Conservation (phyloP, 2,888 invertebrate species). For the Hemaris fuciformis region DNA sequence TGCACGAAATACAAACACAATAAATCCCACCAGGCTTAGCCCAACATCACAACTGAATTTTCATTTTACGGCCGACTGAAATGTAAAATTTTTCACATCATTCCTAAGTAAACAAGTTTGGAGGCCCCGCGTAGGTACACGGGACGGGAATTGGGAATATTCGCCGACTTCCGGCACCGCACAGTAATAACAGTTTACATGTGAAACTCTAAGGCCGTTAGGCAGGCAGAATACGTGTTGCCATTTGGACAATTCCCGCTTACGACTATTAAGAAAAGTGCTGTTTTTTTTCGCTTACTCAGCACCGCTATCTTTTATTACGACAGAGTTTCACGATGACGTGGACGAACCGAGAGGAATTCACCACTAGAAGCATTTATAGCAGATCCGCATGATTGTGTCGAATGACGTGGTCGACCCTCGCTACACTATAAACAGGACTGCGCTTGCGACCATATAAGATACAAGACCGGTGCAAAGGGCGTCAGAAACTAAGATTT, state of each 20-base stretch:
- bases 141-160: background rate
- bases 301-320: background rate
- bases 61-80: background rate
- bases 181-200: conserved; percentile 3
- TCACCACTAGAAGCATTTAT: no score
- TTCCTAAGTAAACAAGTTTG: background rate
- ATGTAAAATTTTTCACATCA: background rate
- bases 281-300: background rate
- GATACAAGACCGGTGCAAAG: no score
- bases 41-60: background rate
- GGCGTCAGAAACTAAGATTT: no score
- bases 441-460: no score
- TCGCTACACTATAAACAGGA: no score
- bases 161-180: background rate
- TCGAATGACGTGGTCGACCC: no score
- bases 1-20: background rate
- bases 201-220: background rate
- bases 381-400: no score
- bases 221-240: background rate
- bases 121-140: no score
- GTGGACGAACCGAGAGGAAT: no score
- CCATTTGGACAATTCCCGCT: background rate
- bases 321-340: no score
- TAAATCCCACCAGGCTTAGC: background rate
- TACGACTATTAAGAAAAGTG: background rate